Base-by-base conservation (phyloP, 2,888 invertebrate genomes). In the Macaria liturata region DNA sequence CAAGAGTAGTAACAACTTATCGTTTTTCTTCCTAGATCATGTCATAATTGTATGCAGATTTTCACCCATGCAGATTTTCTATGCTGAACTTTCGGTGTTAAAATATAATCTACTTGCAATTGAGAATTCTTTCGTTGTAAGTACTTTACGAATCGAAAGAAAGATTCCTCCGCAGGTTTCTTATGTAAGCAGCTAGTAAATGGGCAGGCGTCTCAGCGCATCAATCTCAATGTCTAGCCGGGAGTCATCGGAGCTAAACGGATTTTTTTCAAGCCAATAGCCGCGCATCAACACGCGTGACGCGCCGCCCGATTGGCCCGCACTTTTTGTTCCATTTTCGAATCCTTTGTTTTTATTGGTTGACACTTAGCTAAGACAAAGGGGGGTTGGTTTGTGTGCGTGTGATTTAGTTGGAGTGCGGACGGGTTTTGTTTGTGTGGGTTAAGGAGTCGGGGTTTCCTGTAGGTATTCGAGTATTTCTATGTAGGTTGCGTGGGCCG, bases 311-410 rank as follows among this genome's bases (percentile, higher is more conserved):
- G 82, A 91, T 91, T 91, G 91, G 91, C 84, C 84, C 72, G 73
- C 84, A 84, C 88, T 91, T 91, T 91, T 91, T 91, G 91, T 91
- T 89, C 87, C 86, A 88, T 90, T 90, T 91, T 88, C 81, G 83
- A 86, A 87, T 90, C 91, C 91, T 91, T 91, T 91, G 91, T 91
- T 91, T 91, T 91, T 91, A 91, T 91, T 91, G 91, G 91, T 91
- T 91, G 91, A 91, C 91, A 91, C 91, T 91, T 91, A 89, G 87
- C 88, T 91, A 91, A 91, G 91, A 91, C 91, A 91, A 91, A 89
- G 91, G 91, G 91, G 89, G 84, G 87, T 81, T 75, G 71, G 66
- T 71, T 65, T 84, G 87, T 86, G 85, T 88, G 90, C 72, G 90
- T 86, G 76, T 70, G 80, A 79, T 82, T 83, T 82, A 81, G 80